phyloP scores from a whole-genome alignment of 2,888 invertebrate species.

The Lagria hirta region DNA sequence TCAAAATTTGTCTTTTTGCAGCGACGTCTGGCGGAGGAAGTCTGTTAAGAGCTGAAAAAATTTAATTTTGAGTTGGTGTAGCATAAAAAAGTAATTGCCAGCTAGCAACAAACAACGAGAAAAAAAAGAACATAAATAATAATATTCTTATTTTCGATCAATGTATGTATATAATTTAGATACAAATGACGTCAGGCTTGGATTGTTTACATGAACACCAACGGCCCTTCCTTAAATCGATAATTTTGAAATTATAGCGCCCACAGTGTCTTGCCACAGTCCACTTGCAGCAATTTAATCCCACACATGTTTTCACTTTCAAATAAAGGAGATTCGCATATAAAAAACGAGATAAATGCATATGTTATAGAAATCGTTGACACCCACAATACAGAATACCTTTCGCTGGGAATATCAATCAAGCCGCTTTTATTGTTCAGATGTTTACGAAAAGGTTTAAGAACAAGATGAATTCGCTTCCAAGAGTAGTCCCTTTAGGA shows the following conservation, averaged over 20 bases:
- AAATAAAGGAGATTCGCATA: too few species aligned
- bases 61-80: too few species aligned
- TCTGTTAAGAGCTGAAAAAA: too few species aligned
- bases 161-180: too few species aligned
- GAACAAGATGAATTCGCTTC: constrained; percentile 22
- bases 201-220: constrained; percentile 16
- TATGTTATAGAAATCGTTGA: constrained; percentile 27
- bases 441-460: constrained; percentile 25
- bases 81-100: too few species aligned
- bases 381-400: constrained; percentile 31
- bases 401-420: constrained; percentile 30
- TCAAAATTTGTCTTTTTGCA: too few species aligned
- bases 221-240: constrained; percentile 9
- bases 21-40: too few species aligned
- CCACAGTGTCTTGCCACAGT: constrained; percentile 14
- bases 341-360: constrained; percentile 19
- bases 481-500: constrained; percentile 19
- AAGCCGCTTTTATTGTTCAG: constrained; percentile 23
- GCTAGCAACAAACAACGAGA: too few species aligned
- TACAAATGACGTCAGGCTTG: constrained; percentile 16
- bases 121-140: too few species aligned
- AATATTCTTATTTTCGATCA: too few species aligned
- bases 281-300: constrained; percentile 9
- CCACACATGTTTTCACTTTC: constrained; percentile 13
- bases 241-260: constrained; percentile 17